phyloP scores from a whole-genome alignment of 2,888 invertebrate species.

The Dynastes tityus region DNA sequence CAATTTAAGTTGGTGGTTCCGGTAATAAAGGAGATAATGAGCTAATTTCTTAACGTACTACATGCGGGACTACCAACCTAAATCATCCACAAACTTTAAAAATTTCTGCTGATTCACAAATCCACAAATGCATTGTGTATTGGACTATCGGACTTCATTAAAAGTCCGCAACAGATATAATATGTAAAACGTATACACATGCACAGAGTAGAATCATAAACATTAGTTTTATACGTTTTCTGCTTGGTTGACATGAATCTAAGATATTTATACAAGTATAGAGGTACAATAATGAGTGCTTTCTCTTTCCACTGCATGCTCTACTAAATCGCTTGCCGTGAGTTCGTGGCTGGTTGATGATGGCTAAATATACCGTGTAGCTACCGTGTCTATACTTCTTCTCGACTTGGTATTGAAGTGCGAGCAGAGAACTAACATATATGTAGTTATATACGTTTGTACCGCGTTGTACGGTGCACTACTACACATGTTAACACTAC shows the following conservation, averaged over 20 bases:
- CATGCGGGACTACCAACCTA: too few species aligned
- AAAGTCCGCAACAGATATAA: too few species aligned
- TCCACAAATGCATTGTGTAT: too few species aligned
- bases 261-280: conserved; percentile 57
- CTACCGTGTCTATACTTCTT: conserved; percentile 59
- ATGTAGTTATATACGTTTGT: background rate
- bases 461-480: background rate
- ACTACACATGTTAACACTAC: conserved; percentile 4
- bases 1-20: too few species aligned
- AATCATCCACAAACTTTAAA: too few species aligned
- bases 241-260: conserved; percentile 51
- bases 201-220: conserved; percentile 9
- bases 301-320: conserved; percentile 65
- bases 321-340: conserved; percentile 60
- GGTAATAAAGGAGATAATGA: too few species aligned
- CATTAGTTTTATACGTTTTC: conserved; percentile 33
- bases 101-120: too few species aligned
- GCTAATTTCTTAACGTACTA: too few species aligned
- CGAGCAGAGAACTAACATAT: background rate
- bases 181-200: too few species aligned
- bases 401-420: conserved; percentile 5
- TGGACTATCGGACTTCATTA: too few species aligned
- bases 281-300: conserved; percentile 60
- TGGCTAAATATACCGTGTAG: conserved; percentile 63
- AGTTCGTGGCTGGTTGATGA: conserved; percentile 60